phyloP scores from a whole-genome alignment of 2,113 vertebrate genomes.

The Chamaetylas fuelleborni region DNA sequence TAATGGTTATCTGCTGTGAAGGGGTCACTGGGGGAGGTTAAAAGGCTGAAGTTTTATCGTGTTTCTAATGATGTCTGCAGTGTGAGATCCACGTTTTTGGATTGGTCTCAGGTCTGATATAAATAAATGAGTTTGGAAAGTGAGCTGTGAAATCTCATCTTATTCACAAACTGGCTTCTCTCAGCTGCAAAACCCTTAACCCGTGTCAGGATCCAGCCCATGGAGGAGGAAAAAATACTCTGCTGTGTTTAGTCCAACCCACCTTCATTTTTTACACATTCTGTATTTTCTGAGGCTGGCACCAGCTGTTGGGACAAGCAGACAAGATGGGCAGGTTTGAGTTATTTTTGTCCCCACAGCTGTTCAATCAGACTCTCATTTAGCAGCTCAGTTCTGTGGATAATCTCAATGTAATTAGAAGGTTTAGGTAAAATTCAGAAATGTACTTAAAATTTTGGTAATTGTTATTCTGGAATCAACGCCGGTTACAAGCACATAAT shows the following conservation, averaged over 20 bases:
- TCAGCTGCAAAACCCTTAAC: background rate
- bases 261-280: background rate
- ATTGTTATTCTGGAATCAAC: background rate
- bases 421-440: background rate
- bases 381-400: background rate
- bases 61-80: background rate
- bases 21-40: background rate
- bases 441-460: background rate
- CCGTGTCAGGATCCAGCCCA: background rate
- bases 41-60: background rate
- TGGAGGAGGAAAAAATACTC: background rate
- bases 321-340: background rate
- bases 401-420: background rate
- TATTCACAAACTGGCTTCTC: background rate
- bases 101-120: background rate
- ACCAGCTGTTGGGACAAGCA: background rate
- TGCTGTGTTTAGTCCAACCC: background rate
- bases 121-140: background rate
- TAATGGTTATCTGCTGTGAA: background rate
- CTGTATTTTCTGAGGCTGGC: background rate
- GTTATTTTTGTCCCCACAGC: constrained; percentile 37
- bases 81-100: background rate
- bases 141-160: background rate
- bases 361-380: background rate
- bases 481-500: background rate